phyloP scores from a whole-genome alignment of 2,888 invertebrate genomes.

The Molanna angustata region DNA sequence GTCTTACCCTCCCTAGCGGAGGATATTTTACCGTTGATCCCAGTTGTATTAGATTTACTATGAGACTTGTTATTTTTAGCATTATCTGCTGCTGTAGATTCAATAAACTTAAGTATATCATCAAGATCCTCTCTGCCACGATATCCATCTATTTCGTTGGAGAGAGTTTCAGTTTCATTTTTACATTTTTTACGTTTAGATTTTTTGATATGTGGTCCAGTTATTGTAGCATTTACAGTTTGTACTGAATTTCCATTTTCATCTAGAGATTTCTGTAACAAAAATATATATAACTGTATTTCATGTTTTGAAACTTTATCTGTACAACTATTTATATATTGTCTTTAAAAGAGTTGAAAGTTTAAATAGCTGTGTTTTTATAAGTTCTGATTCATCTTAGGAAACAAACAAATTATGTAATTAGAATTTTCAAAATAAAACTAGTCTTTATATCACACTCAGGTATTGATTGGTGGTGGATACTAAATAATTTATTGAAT shows the following conservation, averaged over 20 bases:
- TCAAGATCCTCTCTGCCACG: constrained; percentile 71
- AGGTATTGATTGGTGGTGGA: too few relatives aligned
- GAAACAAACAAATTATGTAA: too few relatives aligned
- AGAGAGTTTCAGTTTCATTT: constrained; percentile 55
- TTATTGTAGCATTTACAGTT: constrained; percentile 47
- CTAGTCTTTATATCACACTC: too few relatives aligned
- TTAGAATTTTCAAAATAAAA: too few relatives aligned
- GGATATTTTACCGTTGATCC: constrained; percentile 14
- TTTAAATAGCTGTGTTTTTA: too few relatives aligned
- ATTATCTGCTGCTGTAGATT: constrained; percentile 55
- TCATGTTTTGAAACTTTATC: too few relatives aligned
- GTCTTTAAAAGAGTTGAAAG: too few relatives aligned
- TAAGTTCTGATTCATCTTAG: too few relatives aligned
- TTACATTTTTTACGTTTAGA: constrained; percentile 58
- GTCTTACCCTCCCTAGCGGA: constrained; percentile 24
- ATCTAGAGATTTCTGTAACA: constrained; percentile 66
- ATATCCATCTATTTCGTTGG: constrained; percentile 72
- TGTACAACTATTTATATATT: too few relatives aligned
- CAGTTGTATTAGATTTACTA: constrained; percentile 8
- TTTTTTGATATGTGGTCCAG: constrained; percentile 35
- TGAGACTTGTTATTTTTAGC: constrained; percentile 34
- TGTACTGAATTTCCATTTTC: constrained; percentile 78
- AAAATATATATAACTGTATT: too few relatives aligned
- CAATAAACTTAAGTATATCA: constrained; percentile 74
- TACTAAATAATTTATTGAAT: too few relatives aligned